These are phyloP conservation scores for Hexactinellida sp. DNA, from an alignment of 37 sponge, comb jelly and placozoan genomes.

Conservation along the genomic window DNA sequence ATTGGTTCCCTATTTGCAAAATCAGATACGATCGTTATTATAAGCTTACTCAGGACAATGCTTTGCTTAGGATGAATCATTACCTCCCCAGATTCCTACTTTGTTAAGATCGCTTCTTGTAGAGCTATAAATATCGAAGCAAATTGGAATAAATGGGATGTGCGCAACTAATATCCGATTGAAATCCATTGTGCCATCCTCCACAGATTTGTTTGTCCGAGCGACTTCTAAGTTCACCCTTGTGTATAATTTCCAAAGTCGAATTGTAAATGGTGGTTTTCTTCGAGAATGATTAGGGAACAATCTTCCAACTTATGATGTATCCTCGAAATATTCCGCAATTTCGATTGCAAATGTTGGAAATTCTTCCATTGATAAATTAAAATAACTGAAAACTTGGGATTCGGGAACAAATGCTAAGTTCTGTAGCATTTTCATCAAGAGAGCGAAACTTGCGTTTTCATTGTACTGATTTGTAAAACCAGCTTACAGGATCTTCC, in stretches of 20 bases:
- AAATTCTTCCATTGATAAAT: background rate
- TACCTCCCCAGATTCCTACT: background rate
- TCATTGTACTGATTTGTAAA: background rate
- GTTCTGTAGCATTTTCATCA: background rate
- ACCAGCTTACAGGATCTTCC: background rate
- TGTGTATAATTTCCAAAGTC: background rate
- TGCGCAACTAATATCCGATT: background rate
- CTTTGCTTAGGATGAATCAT: background rate
- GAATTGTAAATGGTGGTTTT: conserved; percentile 9
- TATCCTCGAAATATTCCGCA: background rate
- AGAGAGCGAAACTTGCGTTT: background rate
- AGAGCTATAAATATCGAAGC: too few species aligned
- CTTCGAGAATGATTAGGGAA: background rate
- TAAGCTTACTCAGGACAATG: background rate
- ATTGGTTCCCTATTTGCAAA: conserved; percentile 14
- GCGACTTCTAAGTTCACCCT: conserved; percentile 10
- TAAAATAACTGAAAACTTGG: background rate
- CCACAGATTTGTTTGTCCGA: background rate
- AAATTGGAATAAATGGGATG: too few species aligned
- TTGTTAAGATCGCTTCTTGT: background rate
- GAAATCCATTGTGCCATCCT: background rate
- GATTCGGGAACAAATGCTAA: conserved; percentile 15
- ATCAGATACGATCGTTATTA: background rate
- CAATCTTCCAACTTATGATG: conserved; percentile 13
- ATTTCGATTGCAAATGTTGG: background rate